phyloP scores from a whole-genome alignment of 2,113 vertebrate genomes.

The Clupea harengus region DNA sequence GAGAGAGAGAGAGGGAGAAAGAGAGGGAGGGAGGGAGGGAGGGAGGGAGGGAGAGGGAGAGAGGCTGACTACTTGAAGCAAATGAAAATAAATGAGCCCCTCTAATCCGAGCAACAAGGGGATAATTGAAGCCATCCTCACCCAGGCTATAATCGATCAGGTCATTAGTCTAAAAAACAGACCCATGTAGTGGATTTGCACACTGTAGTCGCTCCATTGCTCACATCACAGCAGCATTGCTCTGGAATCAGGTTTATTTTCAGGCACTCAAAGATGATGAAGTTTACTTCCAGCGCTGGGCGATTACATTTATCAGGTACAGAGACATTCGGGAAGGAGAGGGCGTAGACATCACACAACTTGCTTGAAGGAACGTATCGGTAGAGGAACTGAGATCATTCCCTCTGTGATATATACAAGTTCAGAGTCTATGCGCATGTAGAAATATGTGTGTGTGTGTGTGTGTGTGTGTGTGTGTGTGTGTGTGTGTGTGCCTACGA shows the following conservation, averaged over 20 bases:
- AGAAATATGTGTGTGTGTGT: background rate
- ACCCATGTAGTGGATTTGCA: background rate
- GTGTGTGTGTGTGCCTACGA: background rate
- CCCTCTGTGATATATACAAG: background rate
- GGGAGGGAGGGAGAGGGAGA: background rate
- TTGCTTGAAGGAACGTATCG: background rate
- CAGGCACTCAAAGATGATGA: background rate
- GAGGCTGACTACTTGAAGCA: background rate
- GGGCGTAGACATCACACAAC: background rate
- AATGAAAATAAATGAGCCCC: constrained; percentile 26
- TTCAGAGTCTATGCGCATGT: background rate
- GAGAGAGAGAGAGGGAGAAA: background rate
- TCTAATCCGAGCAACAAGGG: constrained; percentile 18
- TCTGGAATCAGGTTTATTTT: background rate
- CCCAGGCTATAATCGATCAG: constrained; percentile 28
- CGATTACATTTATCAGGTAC: background rate
- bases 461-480: background rate
- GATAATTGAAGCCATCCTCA: constrained; percentile 22
- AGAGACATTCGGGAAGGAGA: too few relatives aligned
- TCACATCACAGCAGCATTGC: background rate
- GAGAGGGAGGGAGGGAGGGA: background rate
- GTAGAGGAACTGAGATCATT: background rate
- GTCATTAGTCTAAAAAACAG: constrained; percentile 21
- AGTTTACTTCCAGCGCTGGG: background rate
- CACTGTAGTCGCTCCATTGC: background rate